These are phyloP conservation scores for Struthio camelus DNA, from an alignment of 2,113 vertebrate genomes.

Conservation along the genomic window DNA sequence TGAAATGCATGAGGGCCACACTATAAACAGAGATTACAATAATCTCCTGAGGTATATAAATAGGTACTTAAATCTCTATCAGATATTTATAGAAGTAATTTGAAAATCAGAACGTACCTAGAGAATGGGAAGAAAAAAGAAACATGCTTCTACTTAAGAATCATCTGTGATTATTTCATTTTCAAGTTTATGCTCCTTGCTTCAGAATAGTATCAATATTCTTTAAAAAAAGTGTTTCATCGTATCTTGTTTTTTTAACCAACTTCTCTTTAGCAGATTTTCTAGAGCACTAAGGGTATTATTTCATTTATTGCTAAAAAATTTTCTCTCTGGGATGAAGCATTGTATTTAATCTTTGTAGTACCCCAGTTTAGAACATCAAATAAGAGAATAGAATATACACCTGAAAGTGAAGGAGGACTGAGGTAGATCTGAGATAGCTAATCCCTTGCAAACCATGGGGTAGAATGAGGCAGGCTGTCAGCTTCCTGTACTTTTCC, in stretches of 20 bases:
- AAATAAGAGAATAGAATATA: background rate
- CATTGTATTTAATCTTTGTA: background rate
- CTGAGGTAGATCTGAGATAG: background rate
- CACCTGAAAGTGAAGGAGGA: background rate
- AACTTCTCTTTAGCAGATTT: background rate
- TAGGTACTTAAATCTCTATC: background rate
- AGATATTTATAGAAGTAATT: background rate
- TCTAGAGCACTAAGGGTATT: background rate
- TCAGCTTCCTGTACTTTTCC: background rate
- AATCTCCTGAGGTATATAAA: background rate
- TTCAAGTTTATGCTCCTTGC: background rate
- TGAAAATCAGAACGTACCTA: background rate
- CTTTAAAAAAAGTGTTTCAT: background rate
- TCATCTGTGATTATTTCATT: background rate
- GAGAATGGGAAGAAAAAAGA: background rate
- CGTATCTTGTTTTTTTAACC: background rate
- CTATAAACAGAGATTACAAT: background rate
- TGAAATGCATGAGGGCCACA: background rate
- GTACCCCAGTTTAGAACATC: background rate
- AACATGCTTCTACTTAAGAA: background rate
- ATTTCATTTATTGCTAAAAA: background rate
- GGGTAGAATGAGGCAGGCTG: background rate
- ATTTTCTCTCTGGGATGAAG: background rate
- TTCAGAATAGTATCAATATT: background rate
- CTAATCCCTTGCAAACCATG: background rate